Evolutionary conservation across 2,888 invertebrate genomes (phyloP).

Genomic region (Diplazon laetatorius): DNA sequence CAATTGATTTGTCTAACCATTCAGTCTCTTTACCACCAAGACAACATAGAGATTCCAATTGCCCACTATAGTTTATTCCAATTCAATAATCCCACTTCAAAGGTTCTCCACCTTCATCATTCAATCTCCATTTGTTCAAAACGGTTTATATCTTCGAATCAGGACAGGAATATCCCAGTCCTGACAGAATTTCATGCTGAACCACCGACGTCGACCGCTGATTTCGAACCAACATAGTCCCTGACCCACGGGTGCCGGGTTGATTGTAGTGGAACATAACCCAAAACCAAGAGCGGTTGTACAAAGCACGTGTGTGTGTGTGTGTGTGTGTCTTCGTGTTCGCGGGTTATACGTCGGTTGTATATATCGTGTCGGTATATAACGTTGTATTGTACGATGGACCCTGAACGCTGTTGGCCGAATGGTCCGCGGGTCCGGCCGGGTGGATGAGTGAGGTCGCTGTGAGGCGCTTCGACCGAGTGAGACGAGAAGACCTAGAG

Average conservation of each 20-base stretch:
- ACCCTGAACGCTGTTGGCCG: slow-evolving; percentile 36
- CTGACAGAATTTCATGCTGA: too few species aligned
- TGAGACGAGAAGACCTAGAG: slow-evolving; percentile 56
- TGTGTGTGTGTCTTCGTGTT: slow-evolving; percentile 26
- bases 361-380: slow-evolving; percentile 10
- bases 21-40: too few species aligned
- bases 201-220: background rate
- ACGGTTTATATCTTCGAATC: too few species aligned
- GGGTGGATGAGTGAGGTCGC: slow-evolving; percentile 54
- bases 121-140: too few species aligned
- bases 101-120: too few species aligned
- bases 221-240: background rate
- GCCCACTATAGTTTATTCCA: too few species aligned
- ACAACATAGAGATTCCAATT: too few species aligned
- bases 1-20: too few species aligned
- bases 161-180: too few species aligned
- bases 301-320: background rate
- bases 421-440: slow-evolving; percentile 43
- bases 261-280: slow-evolving; percentile 9
- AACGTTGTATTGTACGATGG: slow-evolving; percentile 37
- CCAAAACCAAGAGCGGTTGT: slow-evolving; percentile 7
- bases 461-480: slow-evolving; percentile 36
- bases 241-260: background rate
- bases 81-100: too few species aligned
- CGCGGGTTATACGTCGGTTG: slow-evolving; percentile 33